Base-by-base conservation (phyloP, 2,888 invertebrate species). In the Troides oblongomaculatus region DNA sequence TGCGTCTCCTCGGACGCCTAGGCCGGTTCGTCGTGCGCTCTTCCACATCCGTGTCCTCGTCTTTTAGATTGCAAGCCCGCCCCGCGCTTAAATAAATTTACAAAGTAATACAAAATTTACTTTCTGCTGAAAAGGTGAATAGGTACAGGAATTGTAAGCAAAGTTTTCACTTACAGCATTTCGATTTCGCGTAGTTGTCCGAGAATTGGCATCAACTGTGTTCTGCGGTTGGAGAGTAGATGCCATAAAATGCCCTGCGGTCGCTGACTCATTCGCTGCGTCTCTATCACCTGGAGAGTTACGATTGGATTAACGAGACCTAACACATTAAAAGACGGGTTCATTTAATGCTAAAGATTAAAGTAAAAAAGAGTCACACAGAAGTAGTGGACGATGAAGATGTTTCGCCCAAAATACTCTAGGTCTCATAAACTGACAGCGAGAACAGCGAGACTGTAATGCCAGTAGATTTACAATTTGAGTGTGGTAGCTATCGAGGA, bases 201-300 rank as follows among this genome's bases (percentile, higher is more conserved):
- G 72, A 97, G 90, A 66, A 96, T 94, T 10, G 96, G 96, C 90
- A 97, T 95, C 66, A 95, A 93, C 77, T 94, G 94, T 30, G 97
- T 84, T 72, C 96, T 95, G 65, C 96, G 94, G 77, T 94, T 93
- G 46, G 96, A 96, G 67, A 97, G 88, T 73, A 96, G 84, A 75
- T 95, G 94, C 97, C 97, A 97, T 79, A 96, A 93, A 57, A 97
- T 94, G n/a, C 96, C 96, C 56, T 85, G 82, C 2, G 97, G 97
- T 75, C 96, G 81, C 71, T 88, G 89, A 74, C 85, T 86, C 88
- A 89, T 87, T 58, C 92, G 90, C 71, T 90, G 89, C 1, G 92
- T 92, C 70, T 88, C 86, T 74, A 92, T 92, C 83, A 92, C 92
- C 92, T 91, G 72, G 1, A 62, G 21, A 46, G 50, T 43, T 56